Evolutionary conservation across 2,888 invertebrate genomes (phyloP).

Genomic region (Eilema caniola): DNA sequence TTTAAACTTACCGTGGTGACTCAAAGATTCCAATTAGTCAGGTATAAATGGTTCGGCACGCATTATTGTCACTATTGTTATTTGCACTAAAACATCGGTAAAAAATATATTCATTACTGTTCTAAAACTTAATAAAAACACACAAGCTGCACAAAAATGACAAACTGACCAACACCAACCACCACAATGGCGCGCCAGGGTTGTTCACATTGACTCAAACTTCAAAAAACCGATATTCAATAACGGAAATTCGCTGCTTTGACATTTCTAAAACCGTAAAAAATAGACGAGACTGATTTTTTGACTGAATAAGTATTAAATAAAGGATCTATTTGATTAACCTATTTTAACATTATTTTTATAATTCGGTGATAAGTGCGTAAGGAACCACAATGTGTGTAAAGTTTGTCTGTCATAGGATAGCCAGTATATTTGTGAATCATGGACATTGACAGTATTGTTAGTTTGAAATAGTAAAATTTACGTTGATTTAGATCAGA

Average conservation of each 20-base stretch:
- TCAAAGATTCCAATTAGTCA: constrained; percentile 77
- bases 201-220: constrained; percentile 43
- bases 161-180: constrained; percentile 69
- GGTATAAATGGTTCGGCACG: constrained; percentile 83
- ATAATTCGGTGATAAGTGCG: too few relatives aligned
- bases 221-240: constrained; percentile 55
- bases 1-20: constrained; percentile 84
- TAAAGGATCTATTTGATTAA: too few relatives aligned
- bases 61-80: constrained; percentile 84
- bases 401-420: too few relatives aligned
- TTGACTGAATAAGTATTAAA: too few relatives aligned
- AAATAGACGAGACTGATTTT: too few relatives aligned
- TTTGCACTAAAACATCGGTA: constrained; percentile 73
- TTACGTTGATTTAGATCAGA: too few relatives aligned
- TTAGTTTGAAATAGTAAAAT: too few relatives aligned
- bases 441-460: too few relatives aligned
- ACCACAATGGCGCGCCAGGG: constrained; percentile 81
- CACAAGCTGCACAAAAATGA: constrained; percentile 70
- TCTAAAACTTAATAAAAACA: constrained; percentile 74
- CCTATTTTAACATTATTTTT: too few relatives aligned
- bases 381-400: too few relatives aligned
- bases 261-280: too few relatives aligned
- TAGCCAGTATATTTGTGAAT: too few relatives aligned
- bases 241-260: constrained; percentile 26
- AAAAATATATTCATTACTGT: constrained; percentile 80